Evolutionary conservation across 2,113 vertebrate species (phyloP).

Genomic region (Peromyscus californicus): DNA sequence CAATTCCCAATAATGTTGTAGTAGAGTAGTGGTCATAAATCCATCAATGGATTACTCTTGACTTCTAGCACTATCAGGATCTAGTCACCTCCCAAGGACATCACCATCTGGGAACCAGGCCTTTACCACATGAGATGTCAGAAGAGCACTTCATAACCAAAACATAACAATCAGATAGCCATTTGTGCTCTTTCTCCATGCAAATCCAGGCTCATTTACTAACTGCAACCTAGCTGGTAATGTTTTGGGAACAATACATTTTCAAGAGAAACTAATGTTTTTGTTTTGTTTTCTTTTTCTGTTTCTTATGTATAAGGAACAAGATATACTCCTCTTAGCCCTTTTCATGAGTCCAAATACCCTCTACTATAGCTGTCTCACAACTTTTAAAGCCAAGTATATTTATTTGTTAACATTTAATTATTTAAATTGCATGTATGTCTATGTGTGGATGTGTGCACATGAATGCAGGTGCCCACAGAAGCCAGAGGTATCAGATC

Average conservation of each 20-base stretch:
- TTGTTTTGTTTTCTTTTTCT: neutral
- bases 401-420: neutral
- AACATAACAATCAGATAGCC: neutral
- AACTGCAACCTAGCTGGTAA: neutral
- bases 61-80: neutral
- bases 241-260: neutral
- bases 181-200: neutral
- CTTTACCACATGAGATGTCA: neutral
- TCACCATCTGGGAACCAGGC: neutral
- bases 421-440: too few species aligned
- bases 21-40: too few species aligned
- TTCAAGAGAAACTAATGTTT: neutral
- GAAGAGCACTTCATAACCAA: neutral
- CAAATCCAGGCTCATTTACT: neutral
- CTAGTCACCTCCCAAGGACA: neutral
- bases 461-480: too few species aligned
- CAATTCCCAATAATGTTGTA: neutral
- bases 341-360: neutral
- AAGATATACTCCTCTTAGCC: neutral
- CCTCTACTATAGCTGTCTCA: neutral
- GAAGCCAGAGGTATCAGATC: neutral
- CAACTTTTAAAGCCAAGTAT: neutral
- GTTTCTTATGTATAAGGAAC: neutral
- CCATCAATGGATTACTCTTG: too few species aligned
- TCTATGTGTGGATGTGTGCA: too few species aligned